A percentile compares a stretch with the other conserved stretches of the same genome.
Conservation (phyloP, 1,140 invertebrate species). For the Sogatella furcifera region DNA sequence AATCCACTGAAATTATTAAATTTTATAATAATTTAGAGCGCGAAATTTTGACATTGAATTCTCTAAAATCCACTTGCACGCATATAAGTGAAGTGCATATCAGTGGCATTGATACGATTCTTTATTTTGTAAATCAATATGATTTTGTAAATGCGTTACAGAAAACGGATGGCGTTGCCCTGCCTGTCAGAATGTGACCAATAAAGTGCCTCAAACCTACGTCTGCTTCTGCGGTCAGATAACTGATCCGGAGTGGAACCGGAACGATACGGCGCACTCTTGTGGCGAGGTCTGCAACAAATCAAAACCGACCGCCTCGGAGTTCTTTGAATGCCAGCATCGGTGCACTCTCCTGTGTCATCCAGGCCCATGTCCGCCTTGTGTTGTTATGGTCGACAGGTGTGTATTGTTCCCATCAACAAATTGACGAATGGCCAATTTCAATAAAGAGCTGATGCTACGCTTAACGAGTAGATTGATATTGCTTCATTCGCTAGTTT, state of each 20-base stretch:
- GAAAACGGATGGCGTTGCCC: conserved; percentile 85
- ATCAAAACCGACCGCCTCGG: conserved; percentile 34
- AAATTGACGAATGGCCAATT: too few relatives aligned
- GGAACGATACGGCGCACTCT: conserved; percentile 69
- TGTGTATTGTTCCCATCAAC: not conserved
- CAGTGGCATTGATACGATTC: too few relatives aligned
- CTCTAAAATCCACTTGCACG: too few relatives aligned
- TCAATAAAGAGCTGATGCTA: too few relatives aligned
- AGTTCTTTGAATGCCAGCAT: conserved; percentile 51
- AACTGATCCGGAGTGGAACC: conserved; percentile 54
- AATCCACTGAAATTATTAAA: too few relatives aligned
- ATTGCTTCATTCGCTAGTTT: too few relatives aligned
- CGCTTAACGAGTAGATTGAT: too few relatives aligned
- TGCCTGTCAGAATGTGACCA: conserved; percentile 67
- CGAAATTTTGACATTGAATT: too few relatives aligned
- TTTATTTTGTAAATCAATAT: too few relatives aligned
- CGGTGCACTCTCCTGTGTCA: conserved; percentile 82
- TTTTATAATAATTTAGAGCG: too few relatives aligned
- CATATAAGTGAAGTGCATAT: too few relatives aligned
- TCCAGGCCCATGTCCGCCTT: conserved; percentile 72
- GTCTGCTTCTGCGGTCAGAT: conserved; percentile 75
- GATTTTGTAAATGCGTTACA: conserved; percentile 23
- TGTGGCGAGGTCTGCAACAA: conserved; percentile 79
- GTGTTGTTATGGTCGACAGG: conserved; percentile 39
- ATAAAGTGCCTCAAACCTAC: conserved; percentile 58